Conservation (phyloP, 2,113 vertebrate genomes). For the Mesoclemmys tuberculata region DNA sequence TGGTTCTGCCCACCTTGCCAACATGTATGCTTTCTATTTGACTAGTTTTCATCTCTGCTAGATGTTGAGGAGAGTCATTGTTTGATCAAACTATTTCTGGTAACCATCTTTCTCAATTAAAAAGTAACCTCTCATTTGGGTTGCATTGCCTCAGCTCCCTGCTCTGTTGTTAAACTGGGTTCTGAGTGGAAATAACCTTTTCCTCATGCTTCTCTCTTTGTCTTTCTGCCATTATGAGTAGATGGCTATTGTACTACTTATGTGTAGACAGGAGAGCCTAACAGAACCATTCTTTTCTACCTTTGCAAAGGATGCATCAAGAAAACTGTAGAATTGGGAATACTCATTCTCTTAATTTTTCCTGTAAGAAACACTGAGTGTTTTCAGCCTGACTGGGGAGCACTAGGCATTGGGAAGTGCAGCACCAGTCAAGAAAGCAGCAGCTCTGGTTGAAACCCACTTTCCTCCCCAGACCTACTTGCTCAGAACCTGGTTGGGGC, state of each 20-base stretch:
- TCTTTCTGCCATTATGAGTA: background rate
- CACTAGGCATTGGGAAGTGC: background rate
- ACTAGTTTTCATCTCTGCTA: background rate
- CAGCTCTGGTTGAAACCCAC: background rate
- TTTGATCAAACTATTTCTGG: background rate
- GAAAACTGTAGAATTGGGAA: background rate
- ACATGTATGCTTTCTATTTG: constrained; percentile 80
- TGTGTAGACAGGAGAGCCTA: background rate
- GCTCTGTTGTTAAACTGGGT: background rate
- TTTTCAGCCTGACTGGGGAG: background rate
- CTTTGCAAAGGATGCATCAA: background rate
- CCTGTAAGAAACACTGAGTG: background rate
- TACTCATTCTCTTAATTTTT: background rate
- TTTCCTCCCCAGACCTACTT: background rate
- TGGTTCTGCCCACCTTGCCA: constrained; percentile 99
- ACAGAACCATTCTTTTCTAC: background rate
- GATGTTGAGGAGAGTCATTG: background rate
- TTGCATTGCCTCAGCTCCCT: background rate
- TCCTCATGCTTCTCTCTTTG: background rate
- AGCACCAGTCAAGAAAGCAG: background rate
- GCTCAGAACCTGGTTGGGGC: background rate
- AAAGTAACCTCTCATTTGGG: background rate
- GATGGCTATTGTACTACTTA: background rate
- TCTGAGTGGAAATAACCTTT: background rate
- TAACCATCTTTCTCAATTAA: background rate